Evolutionary conservation across 2,888 invertebrate genomes (phyloP), one percentile per base, ranked within the genome.

Genomic region (Drosophila pegasa): DNA sequence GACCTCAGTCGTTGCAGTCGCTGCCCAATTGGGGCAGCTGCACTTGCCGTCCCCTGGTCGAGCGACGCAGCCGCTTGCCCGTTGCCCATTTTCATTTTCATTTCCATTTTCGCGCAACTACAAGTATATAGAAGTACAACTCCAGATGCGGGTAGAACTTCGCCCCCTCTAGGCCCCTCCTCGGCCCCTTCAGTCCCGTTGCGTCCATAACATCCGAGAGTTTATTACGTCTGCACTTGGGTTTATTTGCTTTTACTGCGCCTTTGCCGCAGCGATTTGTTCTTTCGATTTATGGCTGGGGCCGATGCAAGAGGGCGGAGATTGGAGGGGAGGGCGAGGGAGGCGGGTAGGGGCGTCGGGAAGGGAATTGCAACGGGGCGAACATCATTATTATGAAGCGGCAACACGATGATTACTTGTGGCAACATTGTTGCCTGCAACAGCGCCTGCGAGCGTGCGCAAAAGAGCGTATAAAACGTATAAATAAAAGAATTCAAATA

Each of bases 401-500:
- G 27, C 75, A 71, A 67, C 64, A 68, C 57, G 61, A 75, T 52
- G 59, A 77, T 78, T 67, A 75, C 71, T 67, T 67, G 66, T 54
- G 67, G 84, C 84, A 84, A 84, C 84, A 80, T 76, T 85, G 84
- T 84, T 84, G 84, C 87, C 52, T 57, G 58, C 63, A 59, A 72
- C 61, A 58, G 51, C 52, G 47, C 20, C 76, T 66, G 75, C 64
- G 86, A 77, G 86, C 82, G 84, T 77, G 75, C 74, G 79, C 85
- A 84, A 81, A 75, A 74, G 78, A 82, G 79, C 83, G 86, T 80
- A 87, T 83, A 87, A 87, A 85, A 85, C 87, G 87, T 84, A 85
- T 84, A 84, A 87, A 85, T 87, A 86, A 86, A 87, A 85, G 88
- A 87, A 89, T 91, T 90, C 89, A 90, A 91, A 91, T 91, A 90